Conservation (phyloP, 2,797 vertebrate genomes). For the Rhinogobio ventralis region DNA sequence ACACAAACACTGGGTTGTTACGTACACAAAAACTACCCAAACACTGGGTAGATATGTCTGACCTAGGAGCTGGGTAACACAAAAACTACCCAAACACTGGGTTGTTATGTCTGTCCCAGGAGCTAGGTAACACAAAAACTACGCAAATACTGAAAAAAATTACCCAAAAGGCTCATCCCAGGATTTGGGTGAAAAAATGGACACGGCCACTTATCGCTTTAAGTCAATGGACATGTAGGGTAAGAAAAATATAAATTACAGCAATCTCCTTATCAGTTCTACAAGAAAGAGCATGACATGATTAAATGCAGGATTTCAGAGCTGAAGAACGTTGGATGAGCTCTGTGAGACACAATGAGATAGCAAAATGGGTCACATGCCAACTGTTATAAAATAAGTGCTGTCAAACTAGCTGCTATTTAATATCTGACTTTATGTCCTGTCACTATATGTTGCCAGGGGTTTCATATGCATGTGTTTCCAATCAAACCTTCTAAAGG, state of each 20-base stretch:
- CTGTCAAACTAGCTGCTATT: conserved; percentile 3
- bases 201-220: background rate
- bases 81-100: no score
- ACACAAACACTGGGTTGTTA: no score
- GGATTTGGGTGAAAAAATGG: no score
- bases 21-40: no score
- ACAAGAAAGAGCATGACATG: conserved; percentile 6
- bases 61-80: no score
- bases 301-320: conserved; percentile 7
- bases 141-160: no score
- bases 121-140: no score
- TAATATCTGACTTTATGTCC: background rate
- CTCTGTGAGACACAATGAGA: background rate
- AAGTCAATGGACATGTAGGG: background rate
- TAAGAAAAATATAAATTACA: background rate
- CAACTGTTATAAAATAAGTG: background rate
- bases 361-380: background rate
- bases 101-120: no score
- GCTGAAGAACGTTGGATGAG: conserved; percentile 16
- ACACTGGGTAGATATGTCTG: no score
- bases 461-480: conserved; percentile 10
- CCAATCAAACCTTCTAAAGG: conserved; percentile 6
- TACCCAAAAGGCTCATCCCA: no score
- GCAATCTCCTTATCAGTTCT: conserved; percentile 9
- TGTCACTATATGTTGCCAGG: background rate